Conservation (phyloP, 2,888 invertebrate species). For the Nymphalis c-album region DNA sequence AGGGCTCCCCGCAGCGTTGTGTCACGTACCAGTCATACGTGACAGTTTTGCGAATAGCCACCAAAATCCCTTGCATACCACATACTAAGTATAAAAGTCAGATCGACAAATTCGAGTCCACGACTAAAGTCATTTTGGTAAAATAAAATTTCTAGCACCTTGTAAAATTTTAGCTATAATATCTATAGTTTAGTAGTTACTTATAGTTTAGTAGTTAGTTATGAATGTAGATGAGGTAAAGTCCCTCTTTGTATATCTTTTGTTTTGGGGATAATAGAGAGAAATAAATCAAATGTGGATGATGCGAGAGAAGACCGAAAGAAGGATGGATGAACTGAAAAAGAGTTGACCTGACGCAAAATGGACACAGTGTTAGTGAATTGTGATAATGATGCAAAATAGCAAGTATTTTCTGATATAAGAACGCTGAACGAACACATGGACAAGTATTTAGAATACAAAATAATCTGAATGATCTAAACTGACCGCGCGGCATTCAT, state of each 20-base stretch:
- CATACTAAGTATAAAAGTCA: background rate
- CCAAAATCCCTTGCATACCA: conserved; percentile 17
- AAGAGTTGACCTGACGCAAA: no score
- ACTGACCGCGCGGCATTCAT: conserved; percentile 4
- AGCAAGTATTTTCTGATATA: background rate
- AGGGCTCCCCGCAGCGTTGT: conserved; percentile 18
- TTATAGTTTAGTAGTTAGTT: no score
- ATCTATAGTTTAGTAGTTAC: no score
- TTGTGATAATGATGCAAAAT: background rate
- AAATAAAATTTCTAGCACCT: background rate
- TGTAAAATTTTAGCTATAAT: no score
- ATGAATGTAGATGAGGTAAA: no score
- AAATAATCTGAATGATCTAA: conserved; percentile 6
- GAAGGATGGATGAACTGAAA: no score
- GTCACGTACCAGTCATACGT: conserved; percentile 29
- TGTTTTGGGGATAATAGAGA: no score
- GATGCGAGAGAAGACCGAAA: no score
- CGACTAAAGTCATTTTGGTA: background rate
- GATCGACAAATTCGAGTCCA: background rate
- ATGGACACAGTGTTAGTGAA: no score
- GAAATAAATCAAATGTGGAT: no score
- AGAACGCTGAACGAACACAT: background rate
- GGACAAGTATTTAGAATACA: no score
- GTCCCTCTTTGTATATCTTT: no score
- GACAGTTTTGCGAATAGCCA: conserved; percentile 35